Evolutionary conservation across 2,113 vertebrate genomes (phyloP), one percentile per base, ranked within the genome.

Genomic region (Todiramphus chloris): DNA sequence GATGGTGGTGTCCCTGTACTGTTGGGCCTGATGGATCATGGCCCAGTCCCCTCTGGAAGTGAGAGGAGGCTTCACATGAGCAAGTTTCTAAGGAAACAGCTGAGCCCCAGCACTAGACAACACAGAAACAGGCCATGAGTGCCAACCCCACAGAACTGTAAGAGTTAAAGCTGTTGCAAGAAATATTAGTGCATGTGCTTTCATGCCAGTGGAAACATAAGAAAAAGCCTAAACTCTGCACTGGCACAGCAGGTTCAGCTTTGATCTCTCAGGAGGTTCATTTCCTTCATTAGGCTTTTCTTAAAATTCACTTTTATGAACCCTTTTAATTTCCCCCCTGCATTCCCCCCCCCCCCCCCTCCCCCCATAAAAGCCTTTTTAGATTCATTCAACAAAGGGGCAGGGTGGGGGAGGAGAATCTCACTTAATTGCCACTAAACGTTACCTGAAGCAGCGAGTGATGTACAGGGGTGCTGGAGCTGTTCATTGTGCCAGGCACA

Each of bases 241-340:
- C 69, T 92, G 95, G 92, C 95, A 89, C 94, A 95, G 94, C 92
- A 92, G 96, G 96, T 96, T 94, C 92, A 92, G 90, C 95, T 97
- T 97, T 96, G 96, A 97, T 96, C 96, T 97, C 95, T 89, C 94
- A 82, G 95, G 95, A 97, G 96, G 96, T 96, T 96, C 83, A 50
- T 93, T 96, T 96, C 94, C 94, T 91, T 96, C 96, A 95, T 96
- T 95, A 96, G 80, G 86, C 89, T 92, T 94, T 97, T 87, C 96
- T 94, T 90, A 89, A 97, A 96, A 97, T 87, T 83, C 89, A 73
- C 94, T 96, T 97, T 97, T 92, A 96, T 60, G 92, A 95, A 94
- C 33, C 11, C 62, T 87, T 94, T 97, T 95, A 87, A 94, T 96
- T 96, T 84, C 72, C 87, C 89, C 44, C 82, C 78, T 91, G 74